Evolutionary conservation across 2,113 vertebrate genomes (phyloP), one percentile per base, ranked within the genome.

Genomic region (Chionis minor): DNA sequence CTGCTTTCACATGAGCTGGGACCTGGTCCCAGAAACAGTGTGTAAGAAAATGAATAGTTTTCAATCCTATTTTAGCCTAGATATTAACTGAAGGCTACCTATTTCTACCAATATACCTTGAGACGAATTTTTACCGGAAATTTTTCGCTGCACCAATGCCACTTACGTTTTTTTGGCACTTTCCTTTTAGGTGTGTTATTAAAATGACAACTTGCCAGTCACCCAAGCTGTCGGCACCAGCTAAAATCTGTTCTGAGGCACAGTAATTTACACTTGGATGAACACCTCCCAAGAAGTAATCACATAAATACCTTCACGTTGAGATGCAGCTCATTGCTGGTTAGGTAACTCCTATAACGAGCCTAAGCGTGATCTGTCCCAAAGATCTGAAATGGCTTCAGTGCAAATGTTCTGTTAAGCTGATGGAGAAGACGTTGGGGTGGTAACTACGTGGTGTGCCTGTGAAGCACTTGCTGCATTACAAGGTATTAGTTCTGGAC

Each of bases 151-250:
- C 62, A 96, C 42, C 88, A 94, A 92, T 96, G 78, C 82, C 92
- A 93, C 97, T 97, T 97, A 94, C 54, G 26, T 96, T 91, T 96
- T 97, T 98, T 97, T 97, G 97, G 96, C 98, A 98, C 97, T 96
- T 97, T 89, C 23, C 55, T 93, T 96, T 96, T 96, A 98, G 97
- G 98, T 98, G 98, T 98, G 98, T 97, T 98, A 97, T 97, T 97
- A 97, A 98, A 96, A 98, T 98, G 98, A 98, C 98, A 98, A 97
- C 4, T 97, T 98, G 98, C 98, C 98, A 98, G 98, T 98, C 98
- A 98, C 86, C 95, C 98, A 98, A 98, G 97, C 98, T 98, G 98
- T 98, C 33, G 4, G 96, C 24, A 95, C 82, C 93, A 92, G 80
- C 93, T 97, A 96, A 98, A 97, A 97, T 98, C 98, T 97, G 97